A percentile compares a stretch with the other conserved stretches of the same genome.
Evolutionary conservation across 2,797 vertebrate species (phyloP).

Genomic region (Gymnoscopelus microlampas): DNA sequence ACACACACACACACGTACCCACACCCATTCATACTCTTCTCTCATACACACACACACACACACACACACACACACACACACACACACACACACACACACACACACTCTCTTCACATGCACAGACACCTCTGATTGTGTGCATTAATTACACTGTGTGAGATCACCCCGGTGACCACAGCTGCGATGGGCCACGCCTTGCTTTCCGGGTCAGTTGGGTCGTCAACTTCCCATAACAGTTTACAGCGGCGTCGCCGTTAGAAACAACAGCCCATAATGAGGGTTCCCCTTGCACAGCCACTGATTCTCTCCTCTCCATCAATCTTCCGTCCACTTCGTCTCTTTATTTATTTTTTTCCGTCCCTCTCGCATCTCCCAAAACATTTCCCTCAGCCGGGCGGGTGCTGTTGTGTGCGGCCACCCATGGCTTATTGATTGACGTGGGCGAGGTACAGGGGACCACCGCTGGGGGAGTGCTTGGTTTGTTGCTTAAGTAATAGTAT

Average conservation of each 20-base stretch:
- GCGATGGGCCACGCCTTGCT: conserved; percentile 88
- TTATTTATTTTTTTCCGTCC: conserved; percentile 21
- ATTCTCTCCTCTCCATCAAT: conserved; percentile 10
- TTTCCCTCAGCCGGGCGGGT: conserved; percentile 18
- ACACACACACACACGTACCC: conserved; percentile 59
- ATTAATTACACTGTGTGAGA: conserved; percentile 98
- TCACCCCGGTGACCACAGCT: conserved; percentile 97
- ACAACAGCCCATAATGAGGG: conserved; percentile 72
- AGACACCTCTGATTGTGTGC: conserved; percentile 87
- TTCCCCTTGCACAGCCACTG: conserved; percentile 58
- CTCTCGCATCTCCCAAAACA: conserved; percentile 27
- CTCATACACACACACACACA: conserved; percentile 8
- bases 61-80: conserved; percentile 14
- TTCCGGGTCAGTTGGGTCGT: conserved; percentile 85
- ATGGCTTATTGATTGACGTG: conserved; percentile 69
- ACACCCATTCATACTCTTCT: too few species aligned
- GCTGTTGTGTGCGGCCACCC: conserved; percentile 44
- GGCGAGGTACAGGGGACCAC: conserved; percentile 59
- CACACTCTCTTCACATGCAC: conserved; percentile 53
- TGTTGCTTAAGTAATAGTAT: not conserved
- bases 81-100: conserved; percentile 5
- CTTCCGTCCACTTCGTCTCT: conserved; percentile 50
- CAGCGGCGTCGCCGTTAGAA: conserved; percentile 66
- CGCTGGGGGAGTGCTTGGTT: conserved; percentile 53
- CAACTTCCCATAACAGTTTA: conserved; percentile 59